These are phyloP conservation scores for Eueides isabella DNA, from an alignment of 1,140 invertebrate genomes.

Conservation along the genomic window DNA sequence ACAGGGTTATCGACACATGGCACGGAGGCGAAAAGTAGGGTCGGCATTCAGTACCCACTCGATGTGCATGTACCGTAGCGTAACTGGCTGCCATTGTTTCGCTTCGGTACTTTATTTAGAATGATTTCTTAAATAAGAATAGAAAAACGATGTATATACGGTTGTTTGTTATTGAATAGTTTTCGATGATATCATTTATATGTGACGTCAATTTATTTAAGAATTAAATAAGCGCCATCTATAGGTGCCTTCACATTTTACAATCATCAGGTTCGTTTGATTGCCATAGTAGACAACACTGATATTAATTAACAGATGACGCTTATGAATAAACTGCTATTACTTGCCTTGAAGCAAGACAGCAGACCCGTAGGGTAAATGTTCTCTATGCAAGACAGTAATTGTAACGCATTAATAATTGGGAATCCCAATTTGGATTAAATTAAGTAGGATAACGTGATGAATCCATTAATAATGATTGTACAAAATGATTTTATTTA, in stretches of 20 bases:
- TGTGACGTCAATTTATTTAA: not conserved
- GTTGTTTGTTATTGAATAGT: not conserved
- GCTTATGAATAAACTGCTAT: conserved; percentile 27
- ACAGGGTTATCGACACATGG: conserved; percentile 79
- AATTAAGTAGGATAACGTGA: too few relatives aligned
- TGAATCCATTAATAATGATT: too few relatives aligned
- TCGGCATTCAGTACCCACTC: conserved; percentile 53
- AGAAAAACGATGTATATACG: not conserved
- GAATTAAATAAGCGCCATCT: conserved; percentile 34
- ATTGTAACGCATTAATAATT: too few relatives aligned
- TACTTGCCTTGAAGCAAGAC: too few relatives aligned
- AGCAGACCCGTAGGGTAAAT: not conserved
- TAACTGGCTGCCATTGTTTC: conserved; percentile 57
- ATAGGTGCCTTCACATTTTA: not conserved
- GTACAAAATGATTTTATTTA: too few relatives aligned
- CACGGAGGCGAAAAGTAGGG: conserved; percentile 70
- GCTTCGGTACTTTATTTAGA: conserved; percentile 61
- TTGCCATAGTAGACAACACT: not conserved
- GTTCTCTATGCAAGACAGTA: not conserved
- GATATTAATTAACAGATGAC: conserved; percentile 36
- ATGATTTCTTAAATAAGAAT: not conserved
- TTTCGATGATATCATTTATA: not conserved
- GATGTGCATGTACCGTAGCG: conserved; percentile 66
- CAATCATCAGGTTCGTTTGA: not conserved
- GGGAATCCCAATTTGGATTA: too few relatives aligned